These are phyloP conservation scores for Champsocephalus esox DNA, from an alignment of 2,797 vertebrate genomes.

Conservation along the genomic window DNA sequence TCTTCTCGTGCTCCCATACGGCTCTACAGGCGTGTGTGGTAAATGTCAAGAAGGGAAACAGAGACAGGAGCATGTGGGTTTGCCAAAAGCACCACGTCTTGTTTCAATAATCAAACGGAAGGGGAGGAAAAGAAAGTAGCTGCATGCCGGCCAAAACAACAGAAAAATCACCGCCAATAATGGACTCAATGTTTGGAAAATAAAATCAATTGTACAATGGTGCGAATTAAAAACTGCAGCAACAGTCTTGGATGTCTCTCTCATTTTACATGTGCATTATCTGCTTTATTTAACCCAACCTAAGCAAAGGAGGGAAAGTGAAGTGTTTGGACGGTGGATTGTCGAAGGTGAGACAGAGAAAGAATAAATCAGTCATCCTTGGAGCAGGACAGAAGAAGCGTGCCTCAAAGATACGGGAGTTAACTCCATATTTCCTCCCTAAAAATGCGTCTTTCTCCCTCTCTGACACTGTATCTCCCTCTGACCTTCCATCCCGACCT, in stretches of 20 bases:
- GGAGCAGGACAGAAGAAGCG: constrained; percentile 57
- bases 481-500: constrained; percentile 42
- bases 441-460: constrained; percentile 30
- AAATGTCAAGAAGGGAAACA: constrained; percentile 48
- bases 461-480: constrained; percentile 31
- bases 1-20: constrained; percentile 39
- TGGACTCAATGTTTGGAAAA: constrained; percentile 26
- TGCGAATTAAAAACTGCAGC: not conserved
- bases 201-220: not conserved
- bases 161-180: constrained; percentile 43
- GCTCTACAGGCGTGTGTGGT: constrained; percentile 37
- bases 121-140: constrained; percentile 53
- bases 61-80: constrained; percentile 46
- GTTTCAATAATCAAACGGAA: constrained; percentile 68
- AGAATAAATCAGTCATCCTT: constrained; percentile 45
- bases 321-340: constrained; percentile 19
- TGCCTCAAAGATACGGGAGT: constrained; percentile 53
- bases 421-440: constrained; percentile 66
- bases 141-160: constrained; percentile 46
- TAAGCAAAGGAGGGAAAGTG: not conserved
- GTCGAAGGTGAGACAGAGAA: constrained; percentile 20
- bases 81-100: constrained; percentile 61
- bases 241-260: constrained; percentile 15
- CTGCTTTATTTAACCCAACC: constrained; percentile 17
- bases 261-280: constrained; percentile 10